These are phyloP conservation scores for Stenchaetothrips biformis DNA, from an alignment of 2,888 invertebrate genomes.

Conservation along the genomic window DNA sequence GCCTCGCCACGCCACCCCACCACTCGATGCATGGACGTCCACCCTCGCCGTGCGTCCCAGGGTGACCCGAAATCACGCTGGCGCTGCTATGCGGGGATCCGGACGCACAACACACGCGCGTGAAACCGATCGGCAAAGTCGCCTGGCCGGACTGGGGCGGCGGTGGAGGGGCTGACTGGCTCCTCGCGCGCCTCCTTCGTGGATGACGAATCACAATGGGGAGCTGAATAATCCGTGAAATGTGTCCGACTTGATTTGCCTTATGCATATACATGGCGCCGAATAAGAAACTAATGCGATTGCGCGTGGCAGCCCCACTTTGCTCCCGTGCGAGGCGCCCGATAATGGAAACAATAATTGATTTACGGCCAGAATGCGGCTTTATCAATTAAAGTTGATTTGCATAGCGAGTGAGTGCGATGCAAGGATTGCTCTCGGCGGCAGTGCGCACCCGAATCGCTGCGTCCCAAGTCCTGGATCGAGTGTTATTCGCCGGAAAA, in stretches of 20 bases:
- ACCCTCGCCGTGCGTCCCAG: no score
- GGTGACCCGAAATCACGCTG: no score
- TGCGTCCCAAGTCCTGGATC: no score
- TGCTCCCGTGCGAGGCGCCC: background rate
- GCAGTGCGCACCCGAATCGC: no score
- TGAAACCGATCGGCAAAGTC: no score
- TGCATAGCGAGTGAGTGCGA: background rate
- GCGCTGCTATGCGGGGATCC: no score
- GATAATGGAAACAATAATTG: slow-evolving; percentile 24
- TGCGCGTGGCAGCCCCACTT: background rate
- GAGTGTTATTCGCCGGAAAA: no score
- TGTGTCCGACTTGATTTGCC: slow-evolving; percentile 18
- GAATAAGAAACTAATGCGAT: slow-evolving; percentile 12
- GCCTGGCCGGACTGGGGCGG: no score
- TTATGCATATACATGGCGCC: background rate
- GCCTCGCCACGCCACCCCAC: background rate
- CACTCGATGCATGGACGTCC: no score
- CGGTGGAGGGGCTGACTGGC: background rate
- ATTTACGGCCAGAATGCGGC: slow-evolving; percentile 11
- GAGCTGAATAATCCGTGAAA: background rate
- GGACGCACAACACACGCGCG: no score
- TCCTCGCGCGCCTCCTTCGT: background rate
- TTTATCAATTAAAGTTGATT: slow-evolving; percentile 17
- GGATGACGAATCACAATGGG: slow-evolving; percentile 13
- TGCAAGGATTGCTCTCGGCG: background rate